phyloP scores from a whole-genome alignment of 2,797 vertebrate genomes.

The Chaetophractus vellerosus region DNA sequence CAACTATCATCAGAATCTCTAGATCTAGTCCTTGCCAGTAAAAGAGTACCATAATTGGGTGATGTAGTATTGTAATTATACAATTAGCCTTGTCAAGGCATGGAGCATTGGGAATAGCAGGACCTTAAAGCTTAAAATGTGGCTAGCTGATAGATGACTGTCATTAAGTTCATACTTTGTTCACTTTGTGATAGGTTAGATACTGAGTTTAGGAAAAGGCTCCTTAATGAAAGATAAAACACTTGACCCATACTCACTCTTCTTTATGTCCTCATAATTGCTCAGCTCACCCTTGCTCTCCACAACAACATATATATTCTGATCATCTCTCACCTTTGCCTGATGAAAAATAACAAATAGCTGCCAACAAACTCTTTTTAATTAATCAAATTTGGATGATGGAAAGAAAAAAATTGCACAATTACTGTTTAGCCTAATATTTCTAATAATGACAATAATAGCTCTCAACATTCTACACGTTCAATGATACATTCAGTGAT shows the following conservation, averaged over 20 bases:
- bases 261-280: conserved; percentile 67
- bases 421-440: background rate
- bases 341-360: conserved; percentile 78
- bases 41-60: conserved; percentile 77
- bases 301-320: conserved; percentile 1
- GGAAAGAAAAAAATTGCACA: conserved; percentile 56
- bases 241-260: conserved; percentile 83
- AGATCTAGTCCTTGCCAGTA: conserved; percentile 80
- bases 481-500: too few relatives aligned
- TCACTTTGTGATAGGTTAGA: conserved; percentile 89
- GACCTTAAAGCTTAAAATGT: conserved; percentile 83
- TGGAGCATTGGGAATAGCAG: conserved; percentile 85
- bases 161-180: conserved; percentile 94
- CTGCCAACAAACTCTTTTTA: conserved; percentile 61
- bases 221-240: conserved; percentile 83
- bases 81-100: conserved; percentile 89
- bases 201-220: conserved; percentile 71
- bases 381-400: conserved; percentile 73
- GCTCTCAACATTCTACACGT: background rate
- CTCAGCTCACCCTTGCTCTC: conserved; percentile 20
- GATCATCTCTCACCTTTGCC: conserved; percentile 63
- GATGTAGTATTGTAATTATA: conserved; percentile 84
- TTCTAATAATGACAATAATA: background rate
- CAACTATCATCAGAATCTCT: conserved; percentile 82
- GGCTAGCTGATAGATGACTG: conserved; percentile 93